These are phyloP conservation scores for Necrosyrtes monachus DNA, from an alignment of 2,797 vertebrate species.

Conservation along the genomic window DNA sequence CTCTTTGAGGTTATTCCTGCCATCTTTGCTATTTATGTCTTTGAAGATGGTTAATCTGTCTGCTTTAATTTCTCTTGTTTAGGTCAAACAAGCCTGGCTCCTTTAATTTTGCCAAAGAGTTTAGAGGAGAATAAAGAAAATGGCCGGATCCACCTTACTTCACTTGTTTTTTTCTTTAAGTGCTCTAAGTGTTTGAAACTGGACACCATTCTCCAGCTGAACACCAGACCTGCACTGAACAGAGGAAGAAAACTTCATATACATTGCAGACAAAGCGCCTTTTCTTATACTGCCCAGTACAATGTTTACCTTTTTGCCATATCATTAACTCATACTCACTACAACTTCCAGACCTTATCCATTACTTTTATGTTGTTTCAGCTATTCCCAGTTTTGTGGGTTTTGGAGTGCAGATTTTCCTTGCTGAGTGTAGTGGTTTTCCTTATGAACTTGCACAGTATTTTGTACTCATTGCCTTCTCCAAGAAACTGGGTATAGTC, in stretches of 20 bases:
- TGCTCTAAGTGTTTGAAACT: neutral
- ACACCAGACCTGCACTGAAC: neutral
- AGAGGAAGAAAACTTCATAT: neutral
- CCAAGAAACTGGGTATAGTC: neutral
- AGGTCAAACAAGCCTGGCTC: neutral
- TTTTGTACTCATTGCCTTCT: neutral
- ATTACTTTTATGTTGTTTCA: neutral
- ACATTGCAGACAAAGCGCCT: rapidly evolving
- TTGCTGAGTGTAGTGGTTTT: neutral
- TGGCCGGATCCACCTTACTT: neutral
- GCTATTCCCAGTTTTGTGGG: neutral
- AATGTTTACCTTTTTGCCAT: neutral
- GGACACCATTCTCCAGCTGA: neutral
- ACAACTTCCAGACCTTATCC: neutral
- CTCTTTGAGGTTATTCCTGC: neutral
- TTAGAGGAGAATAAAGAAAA: neutral
- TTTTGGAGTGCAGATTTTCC: neutral
- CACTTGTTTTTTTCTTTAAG: neutral
- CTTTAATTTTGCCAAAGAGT: neutral
- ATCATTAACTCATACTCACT: neutral
- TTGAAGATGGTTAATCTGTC: neutral
- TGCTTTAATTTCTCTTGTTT: neutral
- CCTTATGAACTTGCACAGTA: neutral
- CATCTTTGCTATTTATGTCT: neutral
- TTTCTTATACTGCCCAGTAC: neutral